These are phyloP conservation scores for Chalcis sispes DNA, from an alignment of 2,888 invertebrate genomes.

Conservation along the genomic window DNA sequence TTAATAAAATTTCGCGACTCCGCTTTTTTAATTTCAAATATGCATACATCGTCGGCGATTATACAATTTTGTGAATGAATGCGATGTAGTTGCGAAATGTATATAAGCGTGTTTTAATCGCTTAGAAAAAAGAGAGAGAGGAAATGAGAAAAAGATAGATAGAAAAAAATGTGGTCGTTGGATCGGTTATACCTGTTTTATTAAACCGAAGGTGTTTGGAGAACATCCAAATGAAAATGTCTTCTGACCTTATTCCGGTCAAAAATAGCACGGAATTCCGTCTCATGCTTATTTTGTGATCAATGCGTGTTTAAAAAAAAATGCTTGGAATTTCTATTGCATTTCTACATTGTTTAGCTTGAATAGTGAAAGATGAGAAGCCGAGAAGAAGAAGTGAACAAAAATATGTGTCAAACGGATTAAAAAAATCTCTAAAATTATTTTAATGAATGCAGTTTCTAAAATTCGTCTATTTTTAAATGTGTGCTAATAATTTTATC, in stretches of 20 bases:
- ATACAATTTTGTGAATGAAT: constrained; percentile 5
- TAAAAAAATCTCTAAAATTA: no score
- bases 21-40: not conserved
- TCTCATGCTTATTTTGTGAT: constrained; percentile 23
- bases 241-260: constrained; percentile 54
- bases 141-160: no score
- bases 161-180: no score
- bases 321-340: not conserved
- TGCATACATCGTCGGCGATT: not conserved
- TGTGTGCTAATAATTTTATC: no score
- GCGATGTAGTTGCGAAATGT: not conserved
- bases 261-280: constrained; percentile 49
- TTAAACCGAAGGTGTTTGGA: constrained; percentile 45
- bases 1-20: not conserved
- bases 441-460: no score
- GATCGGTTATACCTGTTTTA: constrained; percentile 44
- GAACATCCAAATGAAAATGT: constrained; percentile 46
- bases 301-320: constrained; percentile 27
- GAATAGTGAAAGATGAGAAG: no score
- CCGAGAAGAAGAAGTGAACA: no score
- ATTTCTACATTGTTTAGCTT: not conserved
- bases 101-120: no score
- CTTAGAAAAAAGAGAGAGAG: not conserved
- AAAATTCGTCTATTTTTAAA: no score
- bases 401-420: no score